Evolutionary conservation across 2,797 vertebrate genomes (phyloP).

Genomic region (Onychomys arenicola): DNA sequence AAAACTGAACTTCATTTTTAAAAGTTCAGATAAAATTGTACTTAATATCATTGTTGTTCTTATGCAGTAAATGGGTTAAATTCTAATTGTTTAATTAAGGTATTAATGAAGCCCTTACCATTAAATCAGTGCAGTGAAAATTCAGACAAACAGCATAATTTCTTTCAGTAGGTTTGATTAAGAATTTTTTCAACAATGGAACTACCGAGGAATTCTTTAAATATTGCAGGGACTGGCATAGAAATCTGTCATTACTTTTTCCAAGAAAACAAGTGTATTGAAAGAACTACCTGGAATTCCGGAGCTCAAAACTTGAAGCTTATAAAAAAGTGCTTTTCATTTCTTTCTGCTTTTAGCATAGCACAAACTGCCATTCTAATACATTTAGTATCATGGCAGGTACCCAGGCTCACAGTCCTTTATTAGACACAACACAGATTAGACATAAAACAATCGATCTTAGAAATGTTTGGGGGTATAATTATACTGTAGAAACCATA

Average conservation of each 20-base stretch:
- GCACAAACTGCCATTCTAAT: not conserved
- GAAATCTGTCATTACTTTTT: not conserved
- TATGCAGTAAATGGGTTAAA: not conserved
- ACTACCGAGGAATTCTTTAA: not conserved
- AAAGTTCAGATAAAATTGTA: not conserved
- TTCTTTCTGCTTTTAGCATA: not conserved
- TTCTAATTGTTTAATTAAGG: not conserved
- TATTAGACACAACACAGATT: not conserved
- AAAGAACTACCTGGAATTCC: not conserved
- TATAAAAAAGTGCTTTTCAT: not conserved
- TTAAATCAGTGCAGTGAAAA: not conserved
- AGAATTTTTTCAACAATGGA: constrained; percentile 67
- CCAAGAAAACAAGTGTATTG: not conserved
- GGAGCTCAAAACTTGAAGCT: not conserved
- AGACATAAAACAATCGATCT: not conserved
- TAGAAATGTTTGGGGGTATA: not conserved
- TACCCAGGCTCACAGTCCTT: not conserved
- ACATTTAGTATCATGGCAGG: not conserved
- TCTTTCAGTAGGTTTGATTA: constrained; percentile 65
- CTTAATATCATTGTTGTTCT: not conserved
- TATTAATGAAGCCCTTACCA: constrained; percentile 6
- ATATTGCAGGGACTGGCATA: not conserved
- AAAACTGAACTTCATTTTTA: not conserved
- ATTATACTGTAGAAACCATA: not conserved
- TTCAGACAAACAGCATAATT: not conserved